Evolutionary conservation across 1,140 invertebrate genomes (phyloP), one percentile per base, ranked within the genome.

Genomic region (Bombus consobrinus): DNA sequence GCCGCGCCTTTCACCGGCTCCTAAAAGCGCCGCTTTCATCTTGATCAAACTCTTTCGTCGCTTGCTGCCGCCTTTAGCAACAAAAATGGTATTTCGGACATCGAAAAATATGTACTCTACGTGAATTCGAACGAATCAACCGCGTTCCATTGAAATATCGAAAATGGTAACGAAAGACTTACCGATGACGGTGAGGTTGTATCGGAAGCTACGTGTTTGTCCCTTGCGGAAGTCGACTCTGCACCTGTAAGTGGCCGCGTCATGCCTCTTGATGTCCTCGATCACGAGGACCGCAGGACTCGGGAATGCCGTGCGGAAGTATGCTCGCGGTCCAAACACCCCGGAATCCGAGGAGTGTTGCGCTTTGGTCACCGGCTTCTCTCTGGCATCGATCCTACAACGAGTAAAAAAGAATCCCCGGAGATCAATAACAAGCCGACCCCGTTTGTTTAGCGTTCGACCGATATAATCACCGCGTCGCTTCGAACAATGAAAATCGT

Each of bases 181-280:
- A 98, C 98, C 97, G 92, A 98, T 97, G 90, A 98, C 97, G 83
- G 97, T 98, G 87, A 98, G 96, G 95, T 98, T 98, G 95, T 98
- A 98, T 91, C 97, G 96, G 92, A 98, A 97, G 94, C 97, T 98
- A 91, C 97, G 96, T 32, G 98, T 98, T 94, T 98, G 97, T 66
- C 97, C 97, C 93, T 98, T 98, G 81, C 97, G 96, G 95, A 98
- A 99, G 95, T 99, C 98, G 80, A 98, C 97, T 88, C 98, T 95
- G 94, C 98, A 99, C 77, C 98, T 96, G 95, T 98, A 99, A 84
- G 98, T 96, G 69, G 98, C 98, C 92, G 98, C 97, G 94, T 99
- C 98, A 93, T 97, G 97, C 62, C 97, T 96, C 92, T 97, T 97
- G 85, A 98, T 97, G 94, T 98, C 97, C 91, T 98, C 96, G 81